These are phyloP conservation scores for Odontesthes bonariensis DNA, from an alignment of 2,113 vertebrate genomes.

Conservation along the genomic window DNA sequence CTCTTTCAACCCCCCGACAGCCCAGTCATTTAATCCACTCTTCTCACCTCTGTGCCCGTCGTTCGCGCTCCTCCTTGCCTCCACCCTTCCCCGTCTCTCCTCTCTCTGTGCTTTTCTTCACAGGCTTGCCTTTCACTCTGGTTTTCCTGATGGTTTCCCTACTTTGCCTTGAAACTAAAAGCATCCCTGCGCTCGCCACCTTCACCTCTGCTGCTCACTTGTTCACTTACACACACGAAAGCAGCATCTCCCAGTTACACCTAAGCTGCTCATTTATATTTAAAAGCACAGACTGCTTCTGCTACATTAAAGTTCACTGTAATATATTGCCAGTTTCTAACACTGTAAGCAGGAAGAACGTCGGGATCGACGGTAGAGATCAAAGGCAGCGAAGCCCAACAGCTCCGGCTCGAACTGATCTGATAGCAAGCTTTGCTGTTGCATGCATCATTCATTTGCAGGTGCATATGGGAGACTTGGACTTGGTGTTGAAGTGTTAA, in stretches of 20 bases:
- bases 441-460: conserved; percentile 17
- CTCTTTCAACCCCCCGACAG: conserved; percentile 23
- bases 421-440: conserved; percentile 16
- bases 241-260: neutral
- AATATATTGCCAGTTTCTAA: neutral
- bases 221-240: neutral
- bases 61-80: conserved; percentile 7
- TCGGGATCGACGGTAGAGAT: neutral
- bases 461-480: conserved; percentile 19
- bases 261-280: neutral
- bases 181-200: conserved; percentile 18
- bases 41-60: conserved; percentile 30
- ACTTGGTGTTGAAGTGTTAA: too few relatives aligned
- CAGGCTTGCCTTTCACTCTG: conserved; percentile 19
- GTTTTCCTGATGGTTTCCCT: conserved; percentile 4
- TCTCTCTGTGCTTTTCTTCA: neutral
- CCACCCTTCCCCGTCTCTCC: neutral
- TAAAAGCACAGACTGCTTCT: neutral
- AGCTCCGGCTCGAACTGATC: neutral
- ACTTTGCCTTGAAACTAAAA: conserved; percentile 10
- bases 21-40: conserved; percentile 38
- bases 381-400: neutral
- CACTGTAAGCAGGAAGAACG: neutral
- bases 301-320: neutral
- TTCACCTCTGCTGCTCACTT: neutral